Percentiles rank a stretch among this genome's conserved stretches.
These are phyloP conservation scores for Erpobdella octoculata DNA, from an alignment of 2,888 invertebrate genomes.

Conservation along the genomic window DNA sequence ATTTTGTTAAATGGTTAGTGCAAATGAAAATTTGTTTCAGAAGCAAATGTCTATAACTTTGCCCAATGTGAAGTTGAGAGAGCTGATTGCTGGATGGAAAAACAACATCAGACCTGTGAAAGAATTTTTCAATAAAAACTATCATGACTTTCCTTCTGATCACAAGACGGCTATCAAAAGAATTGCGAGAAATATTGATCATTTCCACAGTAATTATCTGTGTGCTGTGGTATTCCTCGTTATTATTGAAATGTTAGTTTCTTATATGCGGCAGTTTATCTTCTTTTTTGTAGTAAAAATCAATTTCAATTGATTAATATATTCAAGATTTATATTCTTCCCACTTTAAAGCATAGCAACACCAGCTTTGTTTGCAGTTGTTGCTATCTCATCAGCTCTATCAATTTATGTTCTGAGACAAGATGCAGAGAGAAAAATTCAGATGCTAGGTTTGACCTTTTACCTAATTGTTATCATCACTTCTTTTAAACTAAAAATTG, in stretches of 20 bases:
- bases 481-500: background rate
- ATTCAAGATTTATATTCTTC: background rate
- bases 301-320: background rate
- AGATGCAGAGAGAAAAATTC: slow-evolving; percentile 15
- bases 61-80: slow-evolving; percentile 17
- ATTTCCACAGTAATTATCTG: slow-evolving; percentile 25
- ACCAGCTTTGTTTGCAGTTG: slow-evolving; percentile 12
- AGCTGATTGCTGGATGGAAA: background rate
- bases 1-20: no score
- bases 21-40: no score
- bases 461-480: background rate
- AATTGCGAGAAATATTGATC: slow-evolving; percentile 11
- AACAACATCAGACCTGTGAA: background rate
- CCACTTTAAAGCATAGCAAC: slow-evolving; percentile 12
- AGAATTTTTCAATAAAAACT: slow-evolving; percentile 15
- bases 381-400: background rate
- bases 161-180: slow-evolving; percentile 6
- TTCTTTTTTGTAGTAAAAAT: no score
- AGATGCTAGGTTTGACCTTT: background rate
- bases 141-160: slow-evolving; percentile 7
- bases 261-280: no score
- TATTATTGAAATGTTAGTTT: slow-evolving; percentile 13
- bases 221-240: background rate
- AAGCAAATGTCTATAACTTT: slow-evolving; percentile 20
- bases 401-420: slow-evolving; percentile 14